A percentile compares a stretch with the other conserved stretches of the same genome.
Evolutionary conservation across 2,797 vertebrate species (phyloP).

Genomic region (Cichlasoma orientale): DNA sequence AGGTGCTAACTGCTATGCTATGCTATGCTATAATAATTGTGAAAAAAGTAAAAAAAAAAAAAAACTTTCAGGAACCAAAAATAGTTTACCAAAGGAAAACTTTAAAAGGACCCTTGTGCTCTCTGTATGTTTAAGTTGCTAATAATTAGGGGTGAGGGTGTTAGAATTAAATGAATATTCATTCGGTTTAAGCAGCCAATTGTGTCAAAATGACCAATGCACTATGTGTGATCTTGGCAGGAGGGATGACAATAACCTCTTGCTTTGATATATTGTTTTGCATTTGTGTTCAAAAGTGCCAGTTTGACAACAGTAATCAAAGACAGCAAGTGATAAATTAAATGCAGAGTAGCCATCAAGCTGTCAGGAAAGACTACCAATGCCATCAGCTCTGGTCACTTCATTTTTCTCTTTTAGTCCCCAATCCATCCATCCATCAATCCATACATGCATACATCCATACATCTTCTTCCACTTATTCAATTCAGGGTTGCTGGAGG

Average conservation of each 20-base stretch:
- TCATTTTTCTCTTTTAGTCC: background rate
- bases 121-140: background rate
- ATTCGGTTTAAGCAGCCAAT: background rate
- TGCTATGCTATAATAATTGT: no score
- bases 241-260: background rate
- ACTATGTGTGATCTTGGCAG: conserved; percentile 5
- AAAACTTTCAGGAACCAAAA: no score
- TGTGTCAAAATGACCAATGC: background rate
- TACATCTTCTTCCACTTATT: background rate
- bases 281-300: background rate
- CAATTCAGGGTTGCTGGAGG: background rate
- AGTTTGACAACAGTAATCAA: background rate
- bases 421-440: background rate
- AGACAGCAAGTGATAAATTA: background rate
- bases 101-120: background rate
- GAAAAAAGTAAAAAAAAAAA: no score
- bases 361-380: background rate
- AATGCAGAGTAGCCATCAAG: background rate
- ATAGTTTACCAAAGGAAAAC: background rate
- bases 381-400: background rate
- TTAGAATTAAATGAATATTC: background rate
- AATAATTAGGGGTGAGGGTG: background rate
- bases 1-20: background rate
- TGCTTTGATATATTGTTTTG: background rate
- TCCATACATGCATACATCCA: no score